A percentile compares a stretch with the other conserved stretches of the same genome.
Conservation (phyloP, 1,140 invertebrate species). For the Drosophila insularis region DNA sequence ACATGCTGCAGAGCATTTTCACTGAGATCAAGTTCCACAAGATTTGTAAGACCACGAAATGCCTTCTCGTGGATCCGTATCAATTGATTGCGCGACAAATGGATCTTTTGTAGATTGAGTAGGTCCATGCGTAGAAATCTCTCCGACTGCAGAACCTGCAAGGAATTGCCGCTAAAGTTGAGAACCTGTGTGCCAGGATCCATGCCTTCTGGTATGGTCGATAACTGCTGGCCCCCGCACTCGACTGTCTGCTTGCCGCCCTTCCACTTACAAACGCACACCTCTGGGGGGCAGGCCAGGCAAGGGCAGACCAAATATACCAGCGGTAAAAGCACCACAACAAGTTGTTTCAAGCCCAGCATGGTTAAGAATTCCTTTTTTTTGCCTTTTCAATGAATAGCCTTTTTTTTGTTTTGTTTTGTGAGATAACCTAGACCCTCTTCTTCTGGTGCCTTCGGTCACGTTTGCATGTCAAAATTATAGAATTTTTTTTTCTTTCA, state of each 20-base stretch:
- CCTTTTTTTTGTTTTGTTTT: not conserved
- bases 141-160: constrained; percentile 89
- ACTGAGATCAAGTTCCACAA: constrained; percentile 94
- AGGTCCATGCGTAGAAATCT: constrained; percentile 90
- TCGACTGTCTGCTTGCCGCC: constrained; percentile 95
- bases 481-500: constrained; percentile 10
- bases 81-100: constrained; percentile 89
- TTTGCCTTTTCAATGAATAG: not conserved
- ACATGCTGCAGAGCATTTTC: constrained; percentile 90
- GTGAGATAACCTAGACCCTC: not conserved
- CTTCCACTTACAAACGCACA: constrained; percentile 95
- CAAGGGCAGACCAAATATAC: constrained; percentile 50
- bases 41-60: constrained; percentile 92
- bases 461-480: constrained; percentile 73
- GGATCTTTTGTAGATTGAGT: constrained; percentile 94
- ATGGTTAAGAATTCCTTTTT: constrained; percentile 34
- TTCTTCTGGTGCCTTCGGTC: constrained; percentile 50
- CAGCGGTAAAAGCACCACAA: constrained; percentile 18
- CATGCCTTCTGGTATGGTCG: constrained; percentile 90
- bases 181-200: constrained; percentile 94
- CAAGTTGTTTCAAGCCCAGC: constrained; percentile 18
- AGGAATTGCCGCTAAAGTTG: constrained; percentile 91
- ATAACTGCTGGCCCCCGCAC: constrained; percentile 89
- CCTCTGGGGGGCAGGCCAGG: constrained; percentile 86
- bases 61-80: constrained; percentile 89